Percentiles rank a stretch among this genome's conserved stretches.
These are phyloP conservation scores for Drosophila aff. DNA, from an alignment of 1,140 invertebrate species.

Conservation along the genomic window DNA sequence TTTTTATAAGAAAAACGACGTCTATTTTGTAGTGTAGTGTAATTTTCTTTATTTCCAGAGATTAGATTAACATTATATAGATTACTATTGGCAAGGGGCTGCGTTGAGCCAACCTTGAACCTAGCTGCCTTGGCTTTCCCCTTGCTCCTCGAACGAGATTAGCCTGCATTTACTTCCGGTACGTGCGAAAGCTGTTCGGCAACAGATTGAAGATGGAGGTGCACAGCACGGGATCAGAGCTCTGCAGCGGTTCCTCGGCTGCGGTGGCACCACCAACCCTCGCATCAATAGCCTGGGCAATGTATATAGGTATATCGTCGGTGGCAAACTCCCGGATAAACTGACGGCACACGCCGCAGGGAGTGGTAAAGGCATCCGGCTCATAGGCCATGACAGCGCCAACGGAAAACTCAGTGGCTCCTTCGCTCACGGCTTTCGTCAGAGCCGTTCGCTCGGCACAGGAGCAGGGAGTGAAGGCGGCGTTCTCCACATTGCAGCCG, in stretches of 20 bases:
- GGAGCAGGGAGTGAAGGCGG: slow-evolving; percentile 90
- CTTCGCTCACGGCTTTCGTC: slow-evolving; percentile 94
- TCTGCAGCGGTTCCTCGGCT: slow-evolving; percentile 32
- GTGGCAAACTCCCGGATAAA: slow-evolving; percentile 91
- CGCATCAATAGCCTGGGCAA: slow-evolving; percentile 88
- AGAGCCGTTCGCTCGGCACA: slow-evolving; percentile 97
- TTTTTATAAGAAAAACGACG: not conserved
- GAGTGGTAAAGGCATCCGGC: slow-evolving; percentile 89
- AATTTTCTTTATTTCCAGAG: slow-evolving; percentile 57
- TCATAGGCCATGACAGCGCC: slow-evolving; percentile 91
- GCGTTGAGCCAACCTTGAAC: slow-evolving; percentile 39
- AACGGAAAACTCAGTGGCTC: slow-evolving; percentile 90
- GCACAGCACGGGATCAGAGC: slow-evolving; percentile 86
- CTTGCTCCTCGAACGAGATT: not conserved
- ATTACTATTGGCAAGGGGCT: slow-evolving; percentile 28
- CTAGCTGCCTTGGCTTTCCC: not conserved
- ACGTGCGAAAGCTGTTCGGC: slow-evolving; percentile 86
- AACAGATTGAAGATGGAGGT: slow-evolving; percentile 88
- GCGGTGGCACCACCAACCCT: slow-evolving; percentile 46
- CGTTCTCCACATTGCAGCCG: slow-evolving; percentile 97
- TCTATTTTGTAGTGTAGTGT: slow-evolving; percentile 18
- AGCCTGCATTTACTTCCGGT: slow-evolving; percentile 30
- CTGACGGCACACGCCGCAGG: slow-evolving; percentile 97
- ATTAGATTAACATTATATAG: slow-evolving; percentile 50
- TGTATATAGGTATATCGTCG: slow-evolving; percentile 89